phyloP scores from a whole-genome alignment of 92 coral and sea anemone genomes.

The Nematostella vectensis region DNA sequence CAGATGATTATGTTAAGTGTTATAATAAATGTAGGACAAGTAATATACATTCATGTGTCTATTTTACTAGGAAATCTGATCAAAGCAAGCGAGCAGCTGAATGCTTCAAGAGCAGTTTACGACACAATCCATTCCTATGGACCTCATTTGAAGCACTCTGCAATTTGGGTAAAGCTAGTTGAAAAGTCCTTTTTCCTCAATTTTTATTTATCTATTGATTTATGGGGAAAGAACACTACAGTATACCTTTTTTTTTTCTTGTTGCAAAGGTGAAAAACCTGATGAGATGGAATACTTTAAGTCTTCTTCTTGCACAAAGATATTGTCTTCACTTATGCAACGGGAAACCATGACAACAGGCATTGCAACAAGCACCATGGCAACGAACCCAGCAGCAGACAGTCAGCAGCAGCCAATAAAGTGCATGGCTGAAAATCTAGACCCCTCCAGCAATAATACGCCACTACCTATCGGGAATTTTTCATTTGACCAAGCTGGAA shows the following conservation, averaged over 20 bases:
- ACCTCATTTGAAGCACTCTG: constrained; percentile 90
- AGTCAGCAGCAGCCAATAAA: constrained; percentile 54
- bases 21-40: too few relatives aligned
- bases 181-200: too few relatives aligned
- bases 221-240: neutral
- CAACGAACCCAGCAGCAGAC: constrained; percentile 40
- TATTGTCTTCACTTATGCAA: constrained; percentile 50
- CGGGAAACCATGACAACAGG: constrained; percentile 83
- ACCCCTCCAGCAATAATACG: constrained; percentile 66
- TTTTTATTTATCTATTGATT: neutral
- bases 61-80: constrained; percentile 95
- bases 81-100: constrained; percentile 82
- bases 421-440: constrained; percentile 87
- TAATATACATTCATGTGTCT: too few relatives aligned
- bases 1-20: too few relatives aligned
- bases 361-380: constrained; percentile 60
- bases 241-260: neutral
- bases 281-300: constrained; percentile 87
- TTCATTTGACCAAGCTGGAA: constrained; percentile 4
- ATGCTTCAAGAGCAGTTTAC: constrained; percentile 92
- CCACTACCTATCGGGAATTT: constrained; percentile 13
- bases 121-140: constrained; percentile 89
- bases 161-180: constrained; percentile 56
- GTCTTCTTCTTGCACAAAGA: constrained; percentile 74
- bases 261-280: constrained; percentile 77